Evolutionary conservation across 2,113 vertebrate species (phyloP).

Genomic region (Marmota monax): DNA sequence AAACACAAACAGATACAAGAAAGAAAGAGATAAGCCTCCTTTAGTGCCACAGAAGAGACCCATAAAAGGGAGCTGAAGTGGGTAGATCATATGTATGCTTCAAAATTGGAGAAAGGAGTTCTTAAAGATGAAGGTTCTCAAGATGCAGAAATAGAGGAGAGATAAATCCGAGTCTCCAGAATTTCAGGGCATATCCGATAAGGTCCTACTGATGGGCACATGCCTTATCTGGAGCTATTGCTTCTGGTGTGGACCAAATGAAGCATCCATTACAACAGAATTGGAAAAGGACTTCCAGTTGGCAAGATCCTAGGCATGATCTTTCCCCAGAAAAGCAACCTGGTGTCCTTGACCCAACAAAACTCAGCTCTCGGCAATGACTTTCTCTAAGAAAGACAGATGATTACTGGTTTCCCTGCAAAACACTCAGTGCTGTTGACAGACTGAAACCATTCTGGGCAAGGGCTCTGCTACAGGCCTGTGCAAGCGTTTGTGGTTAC

Average conservation of each 20-base stretch:
- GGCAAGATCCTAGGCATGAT: background rate
- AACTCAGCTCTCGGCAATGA: background rate
- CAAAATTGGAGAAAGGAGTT: background rate
- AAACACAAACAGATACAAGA: background rate
- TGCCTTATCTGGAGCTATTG: background rate
- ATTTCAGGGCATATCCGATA: accelerated
- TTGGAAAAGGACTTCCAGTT: background rate
- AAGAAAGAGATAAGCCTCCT: background rate
- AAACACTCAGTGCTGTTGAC: background rate
- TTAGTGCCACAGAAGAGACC: background rate
- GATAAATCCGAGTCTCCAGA: background rate
- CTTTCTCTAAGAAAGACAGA: conserved; percentile 51
- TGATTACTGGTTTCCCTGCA: background rate
- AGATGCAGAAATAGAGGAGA: background rate
- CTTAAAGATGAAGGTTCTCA: background rate
- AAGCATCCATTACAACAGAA: background rate
- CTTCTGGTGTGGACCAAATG: background rate
- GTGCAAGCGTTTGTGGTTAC: conserved; percentile 41
- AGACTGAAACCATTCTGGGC: background rate
- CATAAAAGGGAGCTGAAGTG: background rate
- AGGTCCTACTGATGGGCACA: background rate
- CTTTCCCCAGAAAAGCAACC: background rate
- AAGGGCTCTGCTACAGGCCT: background rate
- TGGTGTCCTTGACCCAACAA: conserved; percentile 10
- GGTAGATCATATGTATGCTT: background rate